A percentile compares a stretch with the other conserved stretches of the same genome.
Evolutionary conservation across 1,140 invertebrate genomes (phyloP).

Genomic region (Stegodyphus dumicola): DNA sequence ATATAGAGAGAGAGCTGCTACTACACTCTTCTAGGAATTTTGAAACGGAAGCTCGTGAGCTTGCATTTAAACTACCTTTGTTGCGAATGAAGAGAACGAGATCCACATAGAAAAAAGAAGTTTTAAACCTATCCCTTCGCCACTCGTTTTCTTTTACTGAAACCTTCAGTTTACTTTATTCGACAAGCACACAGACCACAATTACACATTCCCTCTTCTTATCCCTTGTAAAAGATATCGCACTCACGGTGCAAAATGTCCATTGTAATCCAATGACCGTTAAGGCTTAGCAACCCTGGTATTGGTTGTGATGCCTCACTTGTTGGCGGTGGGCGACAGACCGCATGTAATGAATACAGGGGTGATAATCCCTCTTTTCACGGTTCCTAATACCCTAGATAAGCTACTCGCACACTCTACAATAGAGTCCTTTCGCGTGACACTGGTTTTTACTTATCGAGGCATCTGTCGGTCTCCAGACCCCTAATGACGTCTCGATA

Average conservation of each 20-base stretch:
- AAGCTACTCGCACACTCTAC: constrained; percentile 11
- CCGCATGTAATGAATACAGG: constrained; percentile 34
- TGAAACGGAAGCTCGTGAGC: too few species aligned
- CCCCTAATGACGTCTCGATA: too few species aligned
- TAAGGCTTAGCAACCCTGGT: background rate
- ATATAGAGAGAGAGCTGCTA: too few species aligned
- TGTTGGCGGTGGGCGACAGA: constrained; percentile 28
- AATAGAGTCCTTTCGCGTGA: constrained; percentile 15
- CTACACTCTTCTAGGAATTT: too few species aligned
- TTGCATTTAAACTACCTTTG: too few species aligned
- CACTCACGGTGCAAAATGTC: background rate
- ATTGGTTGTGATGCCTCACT: constrained; percentile 32
- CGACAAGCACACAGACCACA: constrained; percentile 1
- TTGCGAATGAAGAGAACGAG: too few species aligned
- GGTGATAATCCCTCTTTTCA: constrained; percentile 43
- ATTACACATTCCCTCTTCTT: background rate
- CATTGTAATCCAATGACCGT: constrained; percentile 49
- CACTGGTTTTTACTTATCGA: background rate
- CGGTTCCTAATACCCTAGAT: constrained; percentile 23
- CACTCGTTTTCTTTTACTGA: background rate
- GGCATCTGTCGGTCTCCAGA: constrained; percentile 28
- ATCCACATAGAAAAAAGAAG: too few species aligned
- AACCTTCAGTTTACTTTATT: constrained; percentile 18
- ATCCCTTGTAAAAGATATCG: constrained; percentile 18
- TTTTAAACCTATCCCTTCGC: background rate